Percentiles rank a stretch among this genome's conserved stretches.
These are phyloP conservation scores for Charaxes varanes DNA, from an alignment of 1,140 invertebrate genomes.

Conservation along the genomic window DNA sequence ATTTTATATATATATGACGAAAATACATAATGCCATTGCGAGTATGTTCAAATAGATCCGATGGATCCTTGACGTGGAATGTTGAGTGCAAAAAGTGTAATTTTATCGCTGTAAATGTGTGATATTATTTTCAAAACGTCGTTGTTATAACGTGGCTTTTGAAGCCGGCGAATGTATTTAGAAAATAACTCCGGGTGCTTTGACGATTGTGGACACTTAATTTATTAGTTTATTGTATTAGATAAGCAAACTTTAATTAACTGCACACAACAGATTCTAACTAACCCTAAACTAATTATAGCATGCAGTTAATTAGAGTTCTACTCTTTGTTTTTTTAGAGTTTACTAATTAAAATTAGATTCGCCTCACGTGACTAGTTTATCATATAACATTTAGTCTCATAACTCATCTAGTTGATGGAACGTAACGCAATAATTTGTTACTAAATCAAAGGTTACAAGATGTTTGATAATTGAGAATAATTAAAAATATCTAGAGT, in stretches of 20 bases:
- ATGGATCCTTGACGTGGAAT: constrained; percentile 37
- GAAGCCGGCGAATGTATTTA: constrained; percentile 69
- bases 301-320: constrained; percentile 42
- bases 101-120: constrained; percentile 67
- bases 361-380: constrained; percentile 51
- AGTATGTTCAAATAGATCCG: constrained; percentile 35
- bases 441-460: constrained; percentile 38
- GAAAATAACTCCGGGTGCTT: constrained; percentile 71
- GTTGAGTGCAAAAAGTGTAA: constrained; percentile 59
- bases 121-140: constrained; percentile 69
- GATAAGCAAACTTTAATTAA: constrained; percentile 51
- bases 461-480: constrained; percentile 59
- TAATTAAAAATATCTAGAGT: too few species aligned
- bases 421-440: constrained; percentile 42
- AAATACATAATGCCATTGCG: constrained; percentile 40
- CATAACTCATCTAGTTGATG: constrained; percentile 34
- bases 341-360: constrained; percentile 61
- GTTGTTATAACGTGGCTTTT: constrained; percentile 63
- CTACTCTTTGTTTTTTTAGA: constrained; percentile 50
- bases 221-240: constrained; percentile 70
- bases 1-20: constrained; percentile 33
- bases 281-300: constrained; percentile 8
- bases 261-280: constrained; percentile 28
- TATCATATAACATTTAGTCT: too few species aligned
- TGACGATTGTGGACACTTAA: constrained; percentile 71